These are phyloP conservation scores for Apomyelois bistriatella DNA, from an alignment of 2,888 invertebrate species.

Conservation along the genomic window DNA sequence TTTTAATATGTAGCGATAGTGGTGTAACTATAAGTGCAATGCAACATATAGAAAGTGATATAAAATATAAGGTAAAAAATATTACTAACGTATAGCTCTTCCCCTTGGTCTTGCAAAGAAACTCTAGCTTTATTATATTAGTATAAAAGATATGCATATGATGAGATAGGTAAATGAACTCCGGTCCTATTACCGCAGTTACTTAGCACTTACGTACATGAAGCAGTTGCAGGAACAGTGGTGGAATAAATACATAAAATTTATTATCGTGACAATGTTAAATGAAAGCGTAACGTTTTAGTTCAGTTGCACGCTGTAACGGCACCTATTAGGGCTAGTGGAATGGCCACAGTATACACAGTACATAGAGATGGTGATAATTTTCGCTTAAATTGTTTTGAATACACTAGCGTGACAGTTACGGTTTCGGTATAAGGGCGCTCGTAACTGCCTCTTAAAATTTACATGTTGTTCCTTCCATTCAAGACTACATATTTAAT, in stretches of 20 bases:
- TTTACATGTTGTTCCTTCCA: background rate
- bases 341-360: background rate
- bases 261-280: constrained; percentile 6
- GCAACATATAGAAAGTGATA: too few relatives aligned
- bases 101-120: too few relatives aligned
- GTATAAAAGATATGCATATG: too few relatives aligned
- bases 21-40: too few relatives aligned
- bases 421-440: background rate
- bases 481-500: background rate
- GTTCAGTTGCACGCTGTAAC: constrained; percentile 5
- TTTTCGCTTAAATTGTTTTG: constrained; percentile 7
- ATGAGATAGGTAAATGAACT: background rate
- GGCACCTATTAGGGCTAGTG: constrained; percentile 3
- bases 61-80: too few relatives aligned
- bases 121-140: too few relatives aligned
- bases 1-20: too few relatives aligned
- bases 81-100: too few relatives aligned
- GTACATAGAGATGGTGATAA: constrained; percentile 3
- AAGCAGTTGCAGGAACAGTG: background rate
- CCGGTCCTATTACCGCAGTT: background rate
- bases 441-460: background rate
- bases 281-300: constrained; percentile 8
- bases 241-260: background rate
- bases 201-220: background rate
- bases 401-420: background rate